A percentile compares a stretch with the other conserved stretches of the same genome.
These are phyloP conservation scores for Ailuropoda melanoleuca DNA, from an alignment of 2,113 vertebrate genomes.

Conservation along the genomic window DNA sequence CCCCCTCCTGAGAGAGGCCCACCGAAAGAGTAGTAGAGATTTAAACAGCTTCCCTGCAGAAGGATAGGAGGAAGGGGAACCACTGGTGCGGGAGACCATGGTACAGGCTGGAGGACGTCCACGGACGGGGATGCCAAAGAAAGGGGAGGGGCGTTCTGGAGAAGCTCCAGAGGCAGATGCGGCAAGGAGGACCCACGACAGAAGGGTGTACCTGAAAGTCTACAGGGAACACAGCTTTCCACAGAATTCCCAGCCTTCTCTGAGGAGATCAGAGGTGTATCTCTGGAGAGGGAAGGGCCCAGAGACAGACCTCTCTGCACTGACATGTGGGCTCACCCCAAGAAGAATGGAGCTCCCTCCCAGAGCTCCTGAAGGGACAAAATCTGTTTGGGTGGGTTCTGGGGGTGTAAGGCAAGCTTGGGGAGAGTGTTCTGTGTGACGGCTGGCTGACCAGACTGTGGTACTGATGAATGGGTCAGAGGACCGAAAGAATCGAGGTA, in stretches of 20 bases:
- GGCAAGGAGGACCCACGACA: not conserved
- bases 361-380: not conserved
- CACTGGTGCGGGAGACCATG: not conserved
- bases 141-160: not conserved
- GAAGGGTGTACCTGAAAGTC: not conserved
- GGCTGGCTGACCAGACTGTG: accelerated
- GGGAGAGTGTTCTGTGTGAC: not conserved
- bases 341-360: not conserved
- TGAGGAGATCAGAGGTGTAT: not conserved
- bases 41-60: not conserved
- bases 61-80: not conserved
- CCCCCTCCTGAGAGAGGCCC: not conserved
- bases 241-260: too few species aligned
- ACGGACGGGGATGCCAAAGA: too few species aligned
- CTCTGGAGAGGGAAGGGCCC: not conserved
- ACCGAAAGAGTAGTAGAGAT: not conserved
- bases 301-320: not conserved
- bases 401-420: too few species aligned
- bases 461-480: not conserved
- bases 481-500: too few species aligned
- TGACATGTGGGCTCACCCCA: not conserved
- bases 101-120: not conserved
- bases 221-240: not conserved
- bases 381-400: not conserved
- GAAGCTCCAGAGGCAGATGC: not conserved